phyloP scores from a whole-genome alignment of 2,797 vertebrate genomes.

The Arnoldichthys spilopterus region DNA sequence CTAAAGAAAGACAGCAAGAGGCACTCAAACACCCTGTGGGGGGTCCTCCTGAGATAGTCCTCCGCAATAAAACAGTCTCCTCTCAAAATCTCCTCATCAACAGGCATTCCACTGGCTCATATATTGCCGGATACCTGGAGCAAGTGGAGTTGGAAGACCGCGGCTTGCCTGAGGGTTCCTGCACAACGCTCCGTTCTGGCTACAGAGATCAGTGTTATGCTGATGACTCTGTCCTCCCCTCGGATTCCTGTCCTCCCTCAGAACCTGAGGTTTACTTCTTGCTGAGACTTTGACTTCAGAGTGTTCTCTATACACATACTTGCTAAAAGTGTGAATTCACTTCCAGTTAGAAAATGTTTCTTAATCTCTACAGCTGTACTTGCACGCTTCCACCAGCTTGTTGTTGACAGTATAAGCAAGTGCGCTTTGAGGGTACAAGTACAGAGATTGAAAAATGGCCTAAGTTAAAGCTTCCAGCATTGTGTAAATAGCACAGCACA shows the following conservation, averaged over 20 bases:
- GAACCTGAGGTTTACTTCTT: constrained; percentile 97
- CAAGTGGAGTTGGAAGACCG: constrained; percentile 77
- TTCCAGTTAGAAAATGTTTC: constrained; percentile 19
- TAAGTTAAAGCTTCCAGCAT: constrained; percentile 45
- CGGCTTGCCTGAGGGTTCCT: constrained; percentile 90
- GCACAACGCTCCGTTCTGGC: constrained; percentile 75
- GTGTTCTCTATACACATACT: constrained; percentile 30
- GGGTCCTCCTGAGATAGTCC: constrained; percentile 76
- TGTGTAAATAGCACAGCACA: constrained; percentile 44
- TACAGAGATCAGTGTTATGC: constrained; percentile 74
- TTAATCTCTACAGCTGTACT: neutral
- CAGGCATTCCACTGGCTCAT: constrained; percentile 95
- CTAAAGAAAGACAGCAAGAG: constrained; percentile 92
- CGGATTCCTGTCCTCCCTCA: constrained; percentile 74
- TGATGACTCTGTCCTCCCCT: constrained; percentile 72
- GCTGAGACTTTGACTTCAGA: constrained; percentile 84
- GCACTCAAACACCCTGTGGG: constrained; percentile 75
- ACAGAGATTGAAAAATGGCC: constrained; percentile 8
- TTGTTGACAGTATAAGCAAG: neutral
- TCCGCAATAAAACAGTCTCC: constrained; percentile 80
- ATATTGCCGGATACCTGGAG: constrained; percentile 88
- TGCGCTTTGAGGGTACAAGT: neutral
- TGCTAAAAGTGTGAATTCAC: constrained; percentile 35
- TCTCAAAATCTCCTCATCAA: constrained; percentile 75
- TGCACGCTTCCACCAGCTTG: constrained; percentile 5